Conservation (phyloP, 2,113 vertebrate genomes). For the Dolichallabes microphthalmus region DNA sequence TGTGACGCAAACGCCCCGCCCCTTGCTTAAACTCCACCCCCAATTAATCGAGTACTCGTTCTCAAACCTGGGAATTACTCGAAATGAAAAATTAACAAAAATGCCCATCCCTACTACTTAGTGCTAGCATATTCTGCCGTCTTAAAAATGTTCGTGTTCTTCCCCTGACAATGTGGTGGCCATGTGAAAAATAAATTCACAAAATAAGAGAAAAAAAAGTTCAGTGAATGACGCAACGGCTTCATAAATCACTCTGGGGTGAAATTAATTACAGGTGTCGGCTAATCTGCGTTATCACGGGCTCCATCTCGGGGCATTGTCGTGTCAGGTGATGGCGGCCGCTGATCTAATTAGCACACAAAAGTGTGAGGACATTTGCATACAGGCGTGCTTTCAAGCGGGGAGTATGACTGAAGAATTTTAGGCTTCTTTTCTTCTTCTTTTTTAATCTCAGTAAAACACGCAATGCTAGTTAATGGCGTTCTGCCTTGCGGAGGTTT, state of each 20-base stretch:
- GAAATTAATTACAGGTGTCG: slow-evolving; percentile 50
- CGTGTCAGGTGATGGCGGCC: slow-evolving; percentile 48
- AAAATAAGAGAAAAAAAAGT: neutral
- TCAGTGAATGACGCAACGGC: slow-evolving; percentile 32
- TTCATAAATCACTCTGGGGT: slow-evolving; percentile 45
- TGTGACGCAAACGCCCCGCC: no score
- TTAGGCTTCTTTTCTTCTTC: neutral
- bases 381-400: slow-evolving; percentile 38
- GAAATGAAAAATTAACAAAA: no score
- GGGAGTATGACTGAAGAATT: slow-evolving; percentile 20
- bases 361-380: slow-evolving; percentile 48
- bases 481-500: neutral
- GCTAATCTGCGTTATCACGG: slow-evolving; percentile 48
- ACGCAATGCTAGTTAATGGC: neutral
- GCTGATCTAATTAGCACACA: slow-evolving; percentile 56
- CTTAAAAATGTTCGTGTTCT: neutral
- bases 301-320: slow-evolving; percentile 50
- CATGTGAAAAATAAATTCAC: neutral
- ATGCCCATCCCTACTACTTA: no score
- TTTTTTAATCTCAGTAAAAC: slow-evolving; percentile 11
- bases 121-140: neutral
- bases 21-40: no score
- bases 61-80: no score
- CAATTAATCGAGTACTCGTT: no score
- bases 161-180: slow-evolving; percentile 17